Evolutionary conservation across 1,140 invertebrate genomes (phyloP), one percentile per base, ranked within the genome.

Genomic region (Eufriesea mexicana): DNA sequence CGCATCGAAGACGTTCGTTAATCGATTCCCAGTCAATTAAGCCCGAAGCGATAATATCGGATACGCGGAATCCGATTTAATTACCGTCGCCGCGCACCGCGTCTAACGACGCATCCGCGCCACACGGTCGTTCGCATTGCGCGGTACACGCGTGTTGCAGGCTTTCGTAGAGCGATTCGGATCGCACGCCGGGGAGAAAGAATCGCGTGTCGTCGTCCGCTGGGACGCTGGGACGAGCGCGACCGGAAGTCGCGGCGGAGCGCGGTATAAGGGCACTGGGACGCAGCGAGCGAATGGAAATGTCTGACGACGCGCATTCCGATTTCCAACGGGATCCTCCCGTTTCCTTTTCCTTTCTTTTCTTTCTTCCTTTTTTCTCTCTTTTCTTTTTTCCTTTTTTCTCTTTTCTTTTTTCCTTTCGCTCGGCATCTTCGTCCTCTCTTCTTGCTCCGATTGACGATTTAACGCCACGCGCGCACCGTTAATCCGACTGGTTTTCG

Each of bases 181-280:
- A 90, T 89, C 88, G 84, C 79, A 35, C 35, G n/a, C n/a, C n/a
- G 79, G 83, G 77, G 66, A 79, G 80, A 89, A 90, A 90, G 87
- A 88, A 91, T 92, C 90, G 91, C 91, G 89, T 92, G 91, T 92
- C 91, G 83, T 80, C 73, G 87, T 86, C 90, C 92, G 91, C 88
- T 87, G 91, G 92, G 91, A 93, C 91, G 92, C 92, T 87, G 89
- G 77, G 42, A 88, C 79, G 66, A 76, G 25, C 72, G 42, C 72
- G 42, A 42, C 16, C 86, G 84, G 88, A 89, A 89, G 80, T 83
- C 73, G 80, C 47, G 47, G 76, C n/a, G 72, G 4, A 75, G 62
- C 75, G 54, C 71, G 70, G 67, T 71, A 72, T 72, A 85, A 89
- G 87, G 84, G 83, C 85, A 90, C 79, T 78, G 76, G 84, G 59